These are phyloP conservation scores for Cherax quadricarinatus DNA, from an alignment of 1,140 invertebrate species.

Conservation along the genomic window DNA sequence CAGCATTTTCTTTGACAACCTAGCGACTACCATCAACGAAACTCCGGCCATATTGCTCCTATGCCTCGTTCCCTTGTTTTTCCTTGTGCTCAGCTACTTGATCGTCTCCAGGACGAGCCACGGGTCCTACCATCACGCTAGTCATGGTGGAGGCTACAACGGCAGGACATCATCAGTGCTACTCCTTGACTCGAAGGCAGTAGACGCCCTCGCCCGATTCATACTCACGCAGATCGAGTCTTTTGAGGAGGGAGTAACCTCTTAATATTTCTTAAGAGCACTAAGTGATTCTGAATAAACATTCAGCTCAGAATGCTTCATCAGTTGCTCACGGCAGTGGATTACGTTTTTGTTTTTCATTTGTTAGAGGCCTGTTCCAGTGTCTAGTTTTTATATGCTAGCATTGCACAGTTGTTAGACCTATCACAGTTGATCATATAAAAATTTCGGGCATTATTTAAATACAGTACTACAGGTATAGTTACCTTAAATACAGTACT, in stretches of 20 bases:
- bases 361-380: too few relatives aligned
- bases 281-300: neutral
- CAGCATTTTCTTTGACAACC: constrained; percentile 11
- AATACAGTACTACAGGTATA: too few relatives aligned
- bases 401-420: too few relatives aligned
- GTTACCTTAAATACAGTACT: too few relatives aligned
- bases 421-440: too few relatives aligned
- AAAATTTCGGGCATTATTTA: too few relatives aligned
- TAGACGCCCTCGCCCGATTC: constrained; percentile 12
- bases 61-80: constrained; percentile 31
- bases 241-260: constrained; percentile 18
- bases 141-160: neutral
- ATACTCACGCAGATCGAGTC: neutral
- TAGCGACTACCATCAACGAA: constrained; percentile 32
- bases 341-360: too few relatives aligned
- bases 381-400: too few relatives aligned
- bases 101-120: neutral
- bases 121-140: too few relatives aligned
- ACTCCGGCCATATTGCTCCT: constrained; percentile 42
- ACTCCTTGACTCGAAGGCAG: constrained; percentile 2
- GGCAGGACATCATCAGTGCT: neutral
- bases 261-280: neutral
- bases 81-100: constrained; percentile 31
- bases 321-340: too few relatives aligned
- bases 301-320: too few relatives aligned